Base-by-base conservation (phyloP, 2,113 vertebrate genomes). In the Callaeas wilsoni region DNA sequence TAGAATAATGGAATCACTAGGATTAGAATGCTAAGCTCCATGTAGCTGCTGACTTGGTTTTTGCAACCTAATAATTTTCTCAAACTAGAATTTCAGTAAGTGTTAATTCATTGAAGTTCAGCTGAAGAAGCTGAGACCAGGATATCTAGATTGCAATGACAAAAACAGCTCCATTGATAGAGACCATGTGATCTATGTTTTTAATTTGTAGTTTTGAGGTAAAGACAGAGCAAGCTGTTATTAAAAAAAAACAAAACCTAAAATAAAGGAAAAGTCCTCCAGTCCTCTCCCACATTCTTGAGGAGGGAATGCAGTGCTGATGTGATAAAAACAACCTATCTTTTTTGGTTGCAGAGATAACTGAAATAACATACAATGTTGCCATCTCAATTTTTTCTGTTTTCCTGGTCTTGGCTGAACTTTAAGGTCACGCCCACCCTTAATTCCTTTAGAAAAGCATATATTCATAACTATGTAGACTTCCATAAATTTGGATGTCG, bases 301-400 rank as follows among this genome's bases (percentile, higher is more conserved):
- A 32, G 17, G 18, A 73, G 49, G 39, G 23, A 70, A 44, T 0
- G 0, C 23, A 21, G 9, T 39, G 15, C 50, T 69, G 15, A 2
- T 55, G 7, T 63, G 46, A 59, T 50, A 50, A 27, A 22, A 83
- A 23, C 2, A 6, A 46, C 19, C 9, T 49, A 50, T 81, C 16
- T 63, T 86, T n/a, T 81, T 63, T 69, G 4, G 9, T 76, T 89
- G 64, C 29, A 75, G 53, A 71, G 44, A 39, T n/a, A 50, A 49
- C 35, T 52, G 53, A 74, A 90, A 32, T 68, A 76, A 50, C 7
- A 27, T 41, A 23, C 29, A 56, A 13, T 64, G 16, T 65, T 93
- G 19, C 33, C 46, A 44, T n/a, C 32, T 76, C 74, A n/a, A 5
- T 79, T 87, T 70, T 62, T 22, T 29, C 35, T 59, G 3, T 56